Base-by-base conservation (phyloP, 2,888 invertebrate species). In the Leptinotarsa peninsularis region DNA sequence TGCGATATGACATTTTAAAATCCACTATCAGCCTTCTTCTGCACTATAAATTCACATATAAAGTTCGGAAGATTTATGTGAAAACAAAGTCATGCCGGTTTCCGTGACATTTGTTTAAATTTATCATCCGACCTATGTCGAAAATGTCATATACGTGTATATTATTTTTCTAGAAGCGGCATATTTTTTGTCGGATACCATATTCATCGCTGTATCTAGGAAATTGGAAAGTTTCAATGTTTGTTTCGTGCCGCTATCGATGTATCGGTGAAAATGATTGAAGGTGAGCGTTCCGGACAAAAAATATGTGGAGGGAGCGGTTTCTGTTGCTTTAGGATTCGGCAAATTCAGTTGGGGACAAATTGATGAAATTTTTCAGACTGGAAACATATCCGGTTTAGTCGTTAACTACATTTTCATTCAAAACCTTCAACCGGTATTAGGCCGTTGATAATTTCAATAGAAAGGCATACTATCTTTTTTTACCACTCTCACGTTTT, bases 91-190 rank as follows among this genome's bases (percentile, higher is more conserved):
- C 79, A 81, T 66, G 81, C 80, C 73, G 67, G 78, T 56, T 81
- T 81, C 79, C 79, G 79, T 84, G 85, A 85, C 84, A 82, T 85
- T 85, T 84, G 84, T 84, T 83, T 82, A 82, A 84, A 84, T 85
- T 84, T 85, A 84, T 82, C 81, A 84, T 73, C 66, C 79, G 70
- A 54, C 69, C 56, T 73, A 67, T 72, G 75, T 76, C 71, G 73
- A 75, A 77, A 79, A 76, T 75, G 78, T 77, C 77, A 75, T 72
- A 77, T 72, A 49, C 27, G 63, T 73, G 67, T 76, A 76, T 73
- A 76, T 71, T 76, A 76, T 72, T 73, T 76, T 72, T 73, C 49
- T 56, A 58, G 58, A 21, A 67, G 73, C 71, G 63, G 70, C 18
- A 49, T 71, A 54, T 73, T 73, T 76, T 76, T 76, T 76, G 67